These are phyloP conservation scores for Scylla paramamosain DNA, from an alignment of 1,140 invertebrate genomes.

Conservation along the genomic window DNA sequence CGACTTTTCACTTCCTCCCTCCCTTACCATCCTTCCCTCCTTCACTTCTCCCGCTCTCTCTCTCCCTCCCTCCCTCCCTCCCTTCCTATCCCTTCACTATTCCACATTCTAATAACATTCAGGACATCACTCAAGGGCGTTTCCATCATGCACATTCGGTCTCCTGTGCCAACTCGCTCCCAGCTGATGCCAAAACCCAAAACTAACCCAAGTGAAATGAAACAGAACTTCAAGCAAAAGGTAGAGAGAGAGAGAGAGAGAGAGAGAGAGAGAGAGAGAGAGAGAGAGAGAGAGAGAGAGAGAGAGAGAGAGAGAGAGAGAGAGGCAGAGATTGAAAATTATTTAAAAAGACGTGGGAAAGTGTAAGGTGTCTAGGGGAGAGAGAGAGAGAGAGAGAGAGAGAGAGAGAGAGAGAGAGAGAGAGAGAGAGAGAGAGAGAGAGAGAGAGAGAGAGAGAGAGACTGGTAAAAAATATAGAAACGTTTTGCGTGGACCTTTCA, in stretches of 20 bases:
- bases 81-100: background rate
- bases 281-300: too few relatives aligned
- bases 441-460: too few relatives aligned
- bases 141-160: conserved; percentile 21
- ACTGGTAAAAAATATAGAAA: too few relatives aligned
- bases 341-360: background rate
- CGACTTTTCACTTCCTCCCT: background rate
- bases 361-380: background rate
- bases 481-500: too few relatives aligned
- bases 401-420: background rate
- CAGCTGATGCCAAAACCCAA: background rate
- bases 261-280: too few relatives aligned
- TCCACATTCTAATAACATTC: conserved; percentile 6
- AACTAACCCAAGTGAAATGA: background rate
- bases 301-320: conserved; percentile 15
- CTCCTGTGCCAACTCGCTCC: background rate
- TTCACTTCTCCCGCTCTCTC: background rate
- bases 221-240: background rate
- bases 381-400: conserved; percentile 19
- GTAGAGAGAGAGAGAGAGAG: too few relatives aligned
- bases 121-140: background rate
- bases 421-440: too few relatives aligned
- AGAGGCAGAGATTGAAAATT: background rate
- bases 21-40: background rate
- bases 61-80: background rate